These are phyloP conservation scores for Myxocyprinus asiaticus DNA, from an alignment of 2,113 vertebrate species.

Conservation along the genomic window DNA sequence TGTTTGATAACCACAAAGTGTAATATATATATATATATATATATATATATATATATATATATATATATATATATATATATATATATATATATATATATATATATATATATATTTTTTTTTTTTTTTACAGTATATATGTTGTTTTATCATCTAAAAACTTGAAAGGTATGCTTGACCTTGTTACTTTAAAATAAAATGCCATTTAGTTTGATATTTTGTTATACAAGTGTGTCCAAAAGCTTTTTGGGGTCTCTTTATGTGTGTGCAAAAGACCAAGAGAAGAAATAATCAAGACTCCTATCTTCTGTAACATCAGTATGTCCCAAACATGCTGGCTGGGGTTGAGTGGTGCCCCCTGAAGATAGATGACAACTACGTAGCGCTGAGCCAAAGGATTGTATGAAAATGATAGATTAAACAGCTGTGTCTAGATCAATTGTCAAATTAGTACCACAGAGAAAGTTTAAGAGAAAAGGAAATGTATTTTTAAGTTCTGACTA, in stretches of 20 bases:
- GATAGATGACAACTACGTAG: neutral
- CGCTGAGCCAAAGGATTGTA: neutral
- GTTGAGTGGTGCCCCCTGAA: neutral
- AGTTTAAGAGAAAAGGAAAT: conserved; percentile 2
- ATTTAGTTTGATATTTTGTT: too few relatives aligned
- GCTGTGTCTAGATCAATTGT: neutral
- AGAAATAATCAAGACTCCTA: neutral
- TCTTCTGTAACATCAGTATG: conserved; percentile 1
- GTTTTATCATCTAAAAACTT: neutral
- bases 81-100: too few relatives aligned
- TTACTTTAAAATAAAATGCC: neutral
- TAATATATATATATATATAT: too few relatives aligned
- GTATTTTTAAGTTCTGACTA: neutral
- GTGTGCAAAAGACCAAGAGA: neutral
- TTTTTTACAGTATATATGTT: neutral
- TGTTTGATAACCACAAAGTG: too few relatives aligned
- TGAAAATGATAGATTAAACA: conserved; percentile 5
- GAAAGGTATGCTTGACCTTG: neutral
- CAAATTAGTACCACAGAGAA: neutral
- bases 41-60: too few relatives aligned
- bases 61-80: too few relatives aligned
- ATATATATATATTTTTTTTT: too few relatives aligned
- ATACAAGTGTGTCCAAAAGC: neutral
- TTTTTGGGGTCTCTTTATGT: neutral
- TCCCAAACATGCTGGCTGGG: neutral